Evolutionary conservation across 2,888 invertebrate genomes (phyloP), one percentile per base, ranked within the genome.

Genomic region (Neoascia interrupta): DNA sequence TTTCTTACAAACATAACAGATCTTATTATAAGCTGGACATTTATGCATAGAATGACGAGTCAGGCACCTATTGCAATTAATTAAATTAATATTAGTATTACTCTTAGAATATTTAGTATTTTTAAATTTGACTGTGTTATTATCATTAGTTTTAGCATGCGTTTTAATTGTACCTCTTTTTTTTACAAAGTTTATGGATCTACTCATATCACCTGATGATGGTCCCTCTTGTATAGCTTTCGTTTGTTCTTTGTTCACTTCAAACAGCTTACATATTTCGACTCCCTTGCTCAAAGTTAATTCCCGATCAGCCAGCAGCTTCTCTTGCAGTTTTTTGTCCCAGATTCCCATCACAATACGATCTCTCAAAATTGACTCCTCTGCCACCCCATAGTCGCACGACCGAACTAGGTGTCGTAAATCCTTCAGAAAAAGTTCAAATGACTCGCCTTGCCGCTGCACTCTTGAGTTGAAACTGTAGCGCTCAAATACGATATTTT

Each of bases 11-110:
- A 21, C 39, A 23, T 41, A 51, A 26, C 51, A 69, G 31, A 69
- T 31, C 21, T 69, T 58, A 41, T 56, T 58, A 43, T 39, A 26
- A 28, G 68, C 68, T 28, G 68, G 68, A 68, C 68, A 68, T 31
- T 37, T 68, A 43, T 58, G 37, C 16, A 41, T 58, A 28, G 53
- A 19, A 49, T 66, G 54, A 54, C 53, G 45, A 13, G 66, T 43
- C 19, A 66, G 26, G 34, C 66, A 68, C 23, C 49, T 34, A 21
- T 54, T 36, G 16, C 36, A 37, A 53, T 53, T n/a, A n/a, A n/a
- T n/a, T n/a, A n/a, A n/a, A n/a, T n/a, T n/a, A n/a, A n/a, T n/a
- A 34, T 49, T 49, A 49, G 34, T 49, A 49, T n/a, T 5, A 18
- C 10, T 49, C 6, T 21, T 15, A 37, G 19, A n/a, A 26, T 31